Evolutionary conservation across 2,888 invertebrate species (phyloP).

Genomic region (Keiferia lycopersicella): DNA sequence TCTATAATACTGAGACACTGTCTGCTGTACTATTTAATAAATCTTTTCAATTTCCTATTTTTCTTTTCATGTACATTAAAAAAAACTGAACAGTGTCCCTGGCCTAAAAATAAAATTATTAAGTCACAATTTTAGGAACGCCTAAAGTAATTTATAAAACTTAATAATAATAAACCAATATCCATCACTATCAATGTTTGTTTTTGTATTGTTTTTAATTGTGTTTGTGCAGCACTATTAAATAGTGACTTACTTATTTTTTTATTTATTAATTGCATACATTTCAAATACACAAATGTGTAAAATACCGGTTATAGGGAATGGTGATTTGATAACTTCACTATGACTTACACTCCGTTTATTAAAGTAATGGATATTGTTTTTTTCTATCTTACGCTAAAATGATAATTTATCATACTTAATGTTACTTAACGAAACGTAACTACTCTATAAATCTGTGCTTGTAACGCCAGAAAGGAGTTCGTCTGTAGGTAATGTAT

Average conservation of each 20-base stretch:
- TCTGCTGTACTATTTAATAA: not conserved
- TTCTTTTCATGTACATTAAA: conserved; percentile 13
- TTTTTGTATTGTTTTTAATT: too few species aligned
- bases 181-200: not conserved
- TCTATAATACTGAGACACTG: conserved; percentile 30
- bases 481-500: not conserved
- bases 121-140: conserved; percentile 5
- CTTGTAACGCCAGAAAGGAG: conserved; percentile 25
- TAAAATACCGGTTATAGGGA: too few species aligned
- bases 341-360: too few species aligned
- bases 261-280: too few species aligned
- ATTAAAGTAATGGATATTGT: not conserved
- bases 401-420: conserved; percentile 59
- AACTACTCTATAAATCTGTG: conserved; percentile 42
- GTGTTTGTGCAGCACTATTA: too few species aligned
- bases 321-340: too few species aligned
- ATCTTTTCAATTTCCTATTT: not conserved
- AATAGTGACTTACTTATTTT: too few species aligned
- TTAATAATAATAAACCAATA: conserved; percentile 1
- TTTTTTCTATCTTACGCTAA: not conserved
- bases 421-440: conserved; percentile 49
- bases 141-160: not conserved
- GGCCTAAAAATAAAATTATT: conserved; percentile 20
- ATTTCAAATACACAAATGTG: too few species aligned
- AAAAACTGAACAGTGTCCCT: conserved; percentile 27